phyloP scores from a whole-genome alignment of 2,113 vertebrate genomes.

The Pampusana beccarii region DNA sequence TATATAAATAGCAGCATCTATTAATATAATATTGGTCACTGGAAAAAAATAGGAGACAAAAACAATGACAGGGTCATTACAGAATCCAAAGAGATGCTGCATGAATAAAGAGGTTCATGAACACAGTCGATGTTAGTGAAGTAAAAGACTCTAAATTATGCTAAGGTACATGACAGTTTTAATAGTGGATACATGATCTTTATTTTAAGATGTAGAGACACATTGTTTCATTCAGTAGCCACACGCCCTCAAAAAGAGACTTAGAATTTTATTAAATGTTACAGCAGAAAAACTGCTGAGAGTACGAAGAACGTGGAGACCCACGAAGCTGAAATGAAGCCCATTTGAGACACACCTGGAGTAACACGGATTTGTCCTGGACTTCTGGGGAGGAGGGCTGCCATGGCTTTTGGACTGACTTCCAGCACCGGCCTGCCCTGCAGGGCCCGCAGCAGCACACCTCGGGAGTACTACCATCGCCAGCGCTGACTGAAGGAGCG shows the following conservation, averaged over 20 bases:
- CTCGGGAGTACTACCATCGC: not conserved
- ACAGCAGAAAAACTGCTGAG: not conserved
- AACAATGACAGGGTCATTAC: not conserved
- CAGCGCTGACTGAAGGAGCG: not conserved
- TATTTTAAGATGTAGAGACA: not conserved
- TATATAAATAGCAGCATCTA: not conserved
- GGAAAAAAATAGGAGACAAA: not conserved
- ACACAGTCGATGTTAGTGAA: rapidly evolving
- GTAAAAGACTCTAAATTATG: not conserved
- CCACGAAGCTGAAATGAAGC: not conserved
- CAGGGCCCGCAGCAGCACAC: not conserved
- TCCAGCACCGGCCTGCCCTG: not conserved
- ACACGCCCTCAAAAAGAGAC: rapidly evolving
- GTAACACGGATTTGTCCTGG: not conserved
- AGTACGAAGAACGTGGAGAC: not conserved
- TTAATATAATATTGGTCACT: not conserved
- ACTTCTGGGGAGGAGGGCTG: not conserved
- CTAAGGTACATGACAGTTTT: not conserved
- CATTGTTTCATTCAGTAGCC: not conserved
- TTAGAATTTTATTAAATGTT: not conserved
- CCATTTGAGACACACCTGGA: not conserved
- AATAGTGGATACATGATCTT: rapidly evolving
- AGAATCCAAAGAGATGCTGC: not conserved
- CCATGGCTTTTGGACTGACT: rapidly evolving
- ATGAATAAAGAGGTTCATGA: not conserved